These are phyloP conservation scores for Drosophila kuntzei DNA, from an alignment of 2,888 invertebrate genomes.

Conservation along the genomic window DNA sequence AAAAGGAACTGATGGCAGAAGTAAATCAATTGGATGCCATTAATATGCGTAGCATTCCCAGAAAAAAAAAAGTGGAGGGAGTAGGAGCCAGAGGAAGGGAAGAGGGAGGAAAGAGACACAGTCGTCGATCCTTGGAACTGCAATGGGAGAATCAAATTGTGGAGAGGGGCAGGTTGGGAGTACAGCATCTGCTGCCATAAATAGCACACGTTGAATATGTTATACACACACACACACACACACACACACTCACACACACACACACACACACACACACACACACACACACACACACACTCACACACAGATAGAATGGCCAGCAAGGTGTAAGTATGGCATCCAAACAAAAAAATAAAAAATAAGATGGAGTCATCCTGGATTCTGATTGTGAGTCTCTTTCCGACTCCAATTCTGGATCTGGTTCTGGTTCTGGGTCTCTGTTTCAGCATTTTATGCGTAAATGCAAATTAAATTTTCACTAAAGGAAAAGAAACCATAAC, in stretches of 20 bases:
- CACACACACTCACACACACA: slow-evolving; percentile 12
- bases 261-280: slow-evolving; percentile 21
- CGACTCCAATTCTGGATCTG: background rate
- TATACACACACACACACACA: slow-evolving; percentile 31
- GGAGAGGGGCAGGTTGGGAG: slow-evolving; percentile 4
- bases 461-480: slow-evolving; percentile 76
- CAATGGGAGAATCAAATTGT: slow-evolving; percentile 2
- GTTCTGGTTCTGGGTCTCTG: background rate
- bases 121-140: background rate
- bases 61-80: slow-evolving; percentile 10
- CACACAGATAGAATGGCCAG: slow-evolving; percentile 9
- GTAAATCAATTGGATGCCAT: slow-evolving; percentile 77
- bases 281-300: slow-evolving; percentile 17
- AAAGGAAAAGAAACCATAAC: slow-evolving; percentile 41
- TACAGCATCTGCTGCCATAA: slow-evolving; percentile 72
- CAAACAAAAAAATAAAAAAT: slow-evolving; percentile 1
- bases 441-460: slow-evolving; percentile 71
- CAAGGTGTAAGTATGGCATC: slow-evolving; percentile 49
- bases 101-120: background rate
- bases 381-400: slow-evolving; percentile 8
- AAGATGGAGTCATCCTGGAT: slow-evolving; percentile 32
- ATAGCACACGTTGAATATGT: slow-evolving; percentile 54
- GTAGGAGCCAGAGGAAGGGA: background rate
- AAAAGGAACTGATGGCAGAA: slow-evolving; percentile 47
- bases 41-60: slow-evolving; percentile 65